These are phyloP conservation scores for Pristionchus mayeri DNA, from an alignment of 2,888 invertebrate genomes.

Conservation along the genomic window DNA sequence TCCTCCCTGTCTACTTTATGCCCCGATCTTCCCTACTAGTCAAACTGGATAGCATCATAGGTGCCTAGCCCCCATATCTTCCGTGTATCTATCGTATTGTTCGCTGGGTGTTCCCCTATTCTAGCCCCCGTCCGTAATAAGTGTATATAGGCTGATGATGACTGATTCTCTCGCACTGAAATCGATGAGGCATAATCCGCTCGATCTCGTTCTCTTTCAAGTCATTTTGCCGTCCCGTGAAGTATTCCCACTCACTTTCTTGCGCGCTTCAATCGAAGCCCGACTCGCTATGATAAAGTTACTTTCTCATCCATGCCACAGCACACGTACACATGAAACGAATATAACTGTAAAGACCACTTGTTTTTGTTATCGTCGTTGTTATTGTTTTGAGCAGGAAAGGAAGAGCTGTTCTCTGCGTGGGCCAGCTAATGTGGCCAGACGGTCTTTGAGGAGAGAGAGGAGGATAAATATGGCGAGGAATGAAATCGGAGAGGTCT, in stretches of 20 bases:
- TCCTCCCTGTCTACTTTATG: background rate
- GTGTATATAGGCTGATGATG: slow-evolving; percentile 14
- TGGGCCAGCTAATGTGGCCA: background rate
- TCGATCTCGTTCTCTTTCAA: slow-evolving; percentile 5
- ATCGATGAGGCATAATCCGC: slow-evolving; percentile 24
- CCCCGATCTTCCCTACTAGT: background rate
- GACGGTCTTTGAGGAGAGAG: slow-evolving; percentile 1
- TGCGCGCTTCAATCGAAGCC: background rate
- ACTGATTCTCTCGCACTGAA: background rate
- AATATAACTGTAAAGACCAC: too few species aligned
- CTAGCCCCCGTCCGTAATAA: background rate
- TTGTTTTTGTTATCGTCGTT: too few species aligned
- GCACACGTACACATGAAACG: too few species aligned
- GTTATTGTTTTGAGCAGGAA: too few species aligned
- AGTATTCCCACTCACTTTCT: background rate
- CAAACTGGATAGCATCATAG: background rate
- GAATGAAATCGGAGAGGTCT: background rate
- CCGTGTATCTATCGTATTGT: background rate
- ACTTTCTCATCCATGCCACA: too few species aligned
- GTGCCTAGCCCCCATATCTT: background rate
- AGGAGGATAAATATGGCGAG: background rate
- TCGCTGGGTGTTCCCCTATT: background rate
- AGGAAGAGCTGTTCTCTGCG: background rate
- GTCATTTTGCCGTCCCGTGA: slow-evolving; percentile 12
- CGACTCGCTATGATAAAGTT: background rate